A percentile compares a stretch with the other conserved stretches of the same genome.
Conservation (phyloP, 2,113 vertebrate species). For the Mobula hypostoma region DNA sequence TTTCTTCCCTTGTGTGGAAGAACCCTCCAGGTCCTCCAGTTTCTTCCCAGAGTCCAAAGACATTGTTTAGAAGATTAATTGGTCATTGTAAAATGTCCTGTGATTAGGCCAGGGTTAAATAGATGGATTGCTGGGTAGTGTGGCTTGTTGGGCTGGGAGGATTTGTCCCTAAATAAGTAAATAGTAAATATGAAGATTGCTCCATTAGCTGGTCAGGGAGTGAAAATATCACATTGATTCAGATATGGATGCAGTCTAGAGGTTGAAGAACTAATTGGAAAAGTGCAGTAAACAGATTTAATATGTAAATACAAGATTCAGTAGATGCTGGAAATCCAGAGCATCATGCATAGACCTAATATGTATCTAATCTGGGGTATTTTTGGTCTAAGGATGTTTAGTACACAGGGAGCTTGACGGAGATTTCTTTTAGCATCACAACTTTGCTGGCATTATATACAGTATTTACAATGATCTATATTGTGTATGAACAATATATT, state of each 20-base stretch:
- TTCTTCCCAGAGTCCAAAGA: too few species aligned
- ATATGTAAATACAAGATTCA: too few species aligned
- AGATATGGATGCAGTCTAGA: background rate
- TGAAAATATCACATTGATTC: background rate
- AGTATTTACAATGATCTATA: background rate
- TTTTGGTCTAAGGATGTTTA: background rate
- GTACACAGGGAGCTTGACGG: background rate
- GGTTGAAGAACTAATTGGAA: background rate
- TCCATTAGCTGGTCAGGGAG: background rate
- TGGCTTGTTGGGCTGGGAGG: too few species aligned
- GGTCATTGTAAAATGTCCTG: too few species aligned
- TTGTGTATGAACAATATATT: background rate
- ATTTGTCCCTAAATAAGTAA: too few species aligned
- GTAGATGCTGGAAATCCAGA: too few species aligned
- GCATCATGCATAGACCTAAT: background rate
- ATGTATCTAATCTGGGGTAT: background rate
- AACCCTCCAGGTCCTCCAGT: too few species aligned
- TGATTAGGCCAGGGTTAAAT: too few species aligned
- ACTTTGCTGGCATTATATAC: background rate
- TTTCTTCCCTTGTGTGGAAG: too few species aligned
- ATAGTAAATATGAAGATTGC: too few species aligned
- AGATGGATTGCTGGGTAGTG: too few species aligned
- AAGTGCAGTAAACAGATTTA: background rate
- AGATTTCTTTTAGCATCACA: background rate
- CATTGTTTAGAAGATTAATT: too few species aligned